Conservation (phyloP, 2,113 vertebrate genomes). For the Leuciscus idus region DNA sequence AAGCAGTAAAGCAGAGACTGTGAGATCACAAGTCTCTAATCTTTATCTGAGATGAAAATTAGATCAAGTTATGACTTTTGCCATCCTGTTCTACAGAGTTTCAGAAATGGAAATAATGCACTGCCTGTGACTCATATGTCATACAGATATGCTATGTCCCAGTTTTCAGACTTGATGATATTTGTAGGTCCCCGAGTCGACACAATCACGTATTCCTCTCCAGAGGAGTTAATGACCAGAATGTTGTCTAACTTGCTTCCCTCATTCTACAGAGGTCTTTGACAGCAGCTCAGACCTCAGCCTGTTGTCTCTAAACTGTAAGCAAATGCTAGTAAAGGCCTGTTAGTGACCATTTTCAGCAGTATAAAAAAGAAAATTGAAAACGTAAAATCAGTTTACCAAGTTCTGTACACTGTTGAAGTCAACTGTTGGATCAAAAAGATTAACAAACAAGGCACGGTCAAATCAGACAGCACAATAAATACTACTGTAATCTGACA, state of each 20-base stretch:
- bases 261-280: neutral
- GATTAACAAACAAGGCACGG: neutral
- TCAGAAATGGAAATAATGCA: constrained; percentile 16
- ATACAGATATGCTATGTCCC: neutral
- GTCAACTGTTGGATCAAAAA: neutral
- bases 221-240: constrained; percentile 28
- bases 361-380: neutral
- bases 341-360: neutral
- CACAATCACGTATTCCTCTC: neutral
- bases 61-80: neutral
- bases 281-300: neutral
- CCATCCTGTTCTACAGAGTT: constrained; percentile 5
- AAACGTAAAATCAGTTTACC: neutral
- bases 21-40: neutral
- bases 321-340: neutral
- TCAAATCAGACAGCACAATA: neutral
- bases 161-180: constrained; percentile 15
- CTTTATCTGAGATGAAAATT: neutral
- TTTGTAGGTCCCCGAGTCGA: neutral
- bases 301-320: neutral
- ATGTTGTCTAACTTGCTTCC: constrained; percentile 16
- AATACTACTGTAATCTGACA: neutral
- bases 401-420: neutral
- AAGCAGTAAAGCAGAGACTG: neutral
- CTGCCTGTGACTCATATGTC: constrained; percentile 25